Percentiles rank a stretch among this genome's conserved stretches.
These are phyloP conservation scores for Seira sanloemensis DNA, from an alignment of 2,888 invertebrate genomes.

Conservation along the genomic window DNA sequence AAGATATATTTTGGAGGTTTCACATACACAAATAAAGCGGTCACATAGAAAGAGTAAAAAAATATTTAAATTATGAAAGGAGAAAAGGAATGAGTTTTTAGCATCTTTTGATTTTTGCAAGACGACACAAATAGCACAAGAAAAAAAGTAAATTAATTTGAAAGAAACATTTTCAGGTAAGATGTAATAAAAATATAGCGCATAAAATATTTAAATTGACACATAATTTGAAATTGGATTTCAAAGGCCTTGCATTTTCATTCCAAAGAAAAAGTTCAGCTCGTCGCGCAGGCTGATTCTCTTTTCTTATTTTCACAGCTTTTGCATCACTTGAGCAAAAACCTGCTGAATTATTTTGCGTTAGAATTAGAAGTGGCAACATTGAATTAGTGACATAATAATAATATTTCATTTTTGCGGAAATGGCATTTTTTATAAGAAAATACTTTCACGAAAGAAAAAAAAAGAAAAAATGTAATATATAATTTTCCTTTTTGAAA, in stretches of 20 bases:
- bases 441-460: too few relatives aligned
- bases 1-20: background rate
- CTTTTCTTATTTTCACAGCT: background rate
- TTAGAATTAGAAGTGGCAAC: background rate
- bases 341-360: background rate
- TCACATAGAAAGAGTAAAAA: conserved; percentile 10
- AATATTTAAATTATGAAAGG: conserved; percentile 8
- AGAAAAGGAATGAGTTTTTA: background rate
- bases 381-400: conserved; percentile 29
- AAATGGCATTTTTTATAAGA: too few relatives aligned
- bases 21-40: conserved; percentile 8
- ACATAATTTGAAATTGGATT: background rate
- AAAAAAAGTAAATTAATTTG: background rate
- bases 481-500: background rate
- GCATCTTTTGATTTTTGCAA: background rate
- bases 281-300: conserved; percentile 52
- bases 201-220: background rate
- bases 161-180: background rate
- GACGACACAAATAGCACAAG: conserved; percentile 7
- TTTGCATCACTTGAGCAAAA: background rate
- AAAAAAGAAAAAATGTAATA: background rate
- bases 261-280: conserved; percentile 28
- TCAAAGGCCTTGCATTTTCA: background rate
- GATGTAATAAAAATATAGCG: background rate
- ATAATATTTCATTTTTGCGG: background rate